Base-by-base conservation (phyloP, 1,140 invertebrate species). In the Pseudomyrmex pallidus region DNA sequence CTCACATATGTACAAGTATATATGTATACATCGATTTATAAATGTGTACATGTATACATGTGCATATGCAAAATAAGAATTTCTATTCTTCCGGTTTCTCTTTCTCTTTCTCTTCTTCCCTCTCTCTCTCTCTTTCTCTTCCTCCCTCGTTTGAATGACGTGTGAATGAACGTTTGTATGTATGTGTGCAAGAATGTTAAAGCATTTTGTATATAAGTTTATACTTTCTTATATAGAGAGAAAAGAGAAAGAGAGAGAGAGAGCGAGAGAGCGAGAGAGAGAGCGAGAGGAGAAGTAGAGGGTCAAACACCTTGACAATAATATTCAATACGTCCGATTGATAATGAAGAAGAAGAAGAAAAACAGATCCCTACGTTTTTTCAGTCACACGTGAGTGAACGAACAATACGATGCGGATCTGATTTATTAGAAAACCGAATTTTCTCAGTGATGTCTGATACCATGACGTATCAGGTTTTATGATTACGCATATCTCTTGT, bases 381-480 rank as follows among this genome's bases (percentile, higher is more conserved):
- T 52, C 13, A 52, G 50, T 13, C 2, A 52, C 50, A 12, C 13
- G 50, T 12, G 50, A 35, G 64, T 68, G 68, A 63, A 74, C 64
- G 68, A 85, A 35, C 35, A 35, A 68, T 83, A 76, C 73, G 46
- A 83, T 76, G 84, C 83, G 83, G 63, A 74, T 83, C 74, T 74
- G 74, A 74, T 83, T 70, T 83, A 83, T 85, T 85, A 46, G 35
- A 35, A 35, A 35, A 35, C 0, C 35, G 5, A 35, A 7, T 35
- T 35, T 46, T 64, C 15, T 46, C 20, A 17, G 13, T 22, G 59
- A 82, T 84, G 87, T 93, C 91, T 92, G 92, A 85, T 92, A 92
- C 90, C 92, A 93, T 93, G 92, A 93, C 91, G 87, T 94, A 93
- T 92, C 91, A 89, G 92, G 92, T 82, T 76, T 17, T 70, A 84